Conservation (phyloP, 53 echinoderm and acorn worm species). For the Antedon mediterranea region DNA sequence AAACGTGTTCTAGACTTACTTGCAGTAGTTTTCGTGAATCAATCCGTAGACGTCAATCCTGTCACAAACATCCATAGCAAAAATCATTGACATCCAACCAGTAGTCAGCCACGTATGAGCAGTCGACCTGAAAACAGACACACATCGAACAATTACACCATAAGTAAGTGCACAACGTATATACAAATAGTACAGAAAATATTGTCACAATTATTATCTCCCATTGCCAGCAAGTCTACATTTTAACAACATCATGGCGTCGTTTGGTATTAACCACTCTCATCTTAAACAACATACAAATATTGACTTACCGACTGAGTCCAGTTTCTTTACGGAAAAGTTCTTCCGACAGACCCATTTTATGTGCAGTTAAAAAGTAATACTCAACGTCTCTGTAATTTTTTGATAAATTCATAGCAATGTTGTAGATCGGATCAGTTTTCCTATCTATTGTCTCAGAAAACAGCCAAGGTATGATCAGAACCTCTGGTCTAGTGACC, state of each 20-base stretch:
- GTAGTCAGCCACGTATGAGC: constrained; percentile 82
- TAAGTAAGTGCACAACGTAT: too few species aligned
- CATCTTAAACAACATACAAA: too few species aligned
- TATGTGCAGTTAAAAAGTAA: constrained; percentile 35
- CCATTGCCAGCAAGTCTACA: too few species aligned
- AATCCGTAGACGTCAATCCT: constrained; percentile 63
- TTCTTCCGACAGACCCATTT: constrained; percentile 22
- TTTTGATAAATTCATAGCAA: constrained; percentile 23
- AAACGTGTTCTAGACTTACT: too few species aligned
- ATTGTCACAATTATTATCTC: too few species aligned
- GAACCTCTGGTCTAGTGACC: constrained; percentile 20
- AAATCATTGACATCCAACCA: constrained; percentile 77
- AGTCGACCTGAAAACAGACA: constrained; percentile 30
- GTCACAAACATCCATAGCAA: constrained; percentile 66
- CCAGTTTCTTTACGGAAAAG: constrained; percentile 35
- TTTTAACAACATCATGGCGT: too few species aligned
- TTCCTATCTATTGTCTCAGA: constrained; percentile 23
- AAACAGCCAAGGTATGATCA: constrained; percentile 48
- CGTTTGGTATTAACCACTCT: too few species aligned
- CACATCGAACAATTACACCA: background rate
- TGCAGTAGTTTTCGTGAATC: constrained; percentile 56
- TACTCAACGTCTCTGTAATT: constrained; percentile 35
- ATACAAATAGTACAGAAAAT: too few species aligned
- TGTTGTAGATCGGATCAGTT: constrained; percentile 9
- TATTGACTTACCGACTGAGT: constrained; percentile 23